Conservation (phyloP, 2,113 vertebrate genomes). For the Chaetura pelagica region DNA sequence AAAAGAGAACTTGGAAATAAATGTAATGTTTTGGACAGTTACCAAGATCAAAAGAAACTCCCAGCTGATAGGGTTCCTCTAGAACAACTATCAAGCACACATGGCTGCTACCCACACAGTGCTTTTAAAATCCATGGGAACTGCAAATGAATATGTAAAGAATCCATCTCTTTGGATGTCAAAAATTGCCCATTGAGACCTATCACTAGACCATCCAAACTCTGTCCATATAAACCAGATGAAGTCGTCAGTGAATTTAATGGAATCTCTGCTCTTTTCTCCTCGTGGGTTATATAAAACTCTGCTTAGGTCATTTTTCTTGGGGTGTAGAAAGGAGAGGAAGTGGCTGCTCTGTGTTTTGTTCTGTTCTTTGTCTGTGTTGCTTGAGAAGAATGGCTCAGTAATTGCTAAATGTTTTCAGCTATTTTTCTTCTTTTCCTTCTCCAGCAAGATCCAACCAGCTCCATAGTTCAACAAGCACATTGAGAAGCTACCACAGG, state of each 20-base stretch:
- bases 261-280: not conserved
- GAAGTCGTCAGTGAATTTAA: not conserved
- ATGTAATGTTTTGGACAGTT: not conserved
- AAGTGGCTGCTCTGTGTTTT: not conserved
- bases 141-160: not conserved
- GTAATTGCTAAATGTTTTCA: slow-evolving; percentile 19
- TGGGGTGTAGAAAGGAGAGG: not conserved
- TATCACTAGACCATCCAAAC: not conserved
- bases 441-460: not conserved
- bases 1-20: not conserved
- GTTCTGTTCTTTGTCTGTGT: not conserved
- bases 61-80: not conserved
- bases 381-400: not conserved
- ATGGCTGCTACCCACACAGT: not conserved
- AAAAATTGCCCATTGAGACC: not conserved
- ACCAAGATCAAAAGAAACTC: not conserved
- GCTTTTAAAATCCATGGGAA: not conserved
- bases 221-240: not conserved
- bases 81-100: not conserved
- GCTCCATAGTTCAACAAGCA: not conserved
- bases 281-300: not conserved
- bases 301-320: not conserved
- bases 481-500: not conserved
- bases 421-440: not conserved
- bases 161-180: not conserved